Evolutionary conservation across 1,140 invertebrate genomes (phyloP).

Genomic region (Drosophila paulistorum): DNA sequence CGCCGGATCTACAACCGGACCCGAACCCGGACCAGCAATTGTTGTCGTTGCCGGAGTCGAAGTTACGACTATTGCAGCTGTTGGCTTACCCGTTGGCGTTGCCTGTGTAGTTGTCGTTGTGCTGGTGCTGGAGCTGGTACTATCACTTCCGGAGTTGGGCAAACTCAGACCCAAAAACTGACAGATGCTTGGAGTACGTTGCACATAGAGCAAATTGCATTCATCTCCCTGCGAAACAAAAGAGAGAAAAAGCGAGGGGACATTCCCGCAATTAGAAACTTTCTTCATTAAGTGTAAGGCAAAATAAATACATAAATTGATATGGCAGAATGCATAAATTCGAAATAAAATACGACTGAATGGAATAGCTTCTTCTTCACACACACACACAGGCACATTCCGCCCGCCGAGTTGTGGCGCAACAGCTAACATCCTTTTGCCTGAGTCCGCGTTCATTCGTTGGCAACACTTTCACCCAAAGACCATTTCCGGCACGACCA

Average conservation of each 20-base stretch:
- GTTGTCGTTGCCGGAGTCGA: constrained; percentile 26
- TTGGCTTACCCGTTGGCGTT: constrained; percentile 63
- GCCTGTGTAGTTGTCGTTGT: constrained; percentile 33
- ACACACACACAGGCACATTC: neutral
- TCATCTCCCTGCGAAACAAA: constrained; percentile 52
- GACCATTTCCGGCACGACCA: constrained; percentile 72
- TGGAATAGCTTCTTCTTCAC: neutral
- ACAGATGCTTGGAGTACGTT: constrained; percentile 76
- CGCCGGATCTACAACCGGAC: constrained; percentile 34
- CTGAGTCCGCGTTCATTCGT: neutral
- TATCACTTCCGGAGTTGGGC: constrained; percentile 20
- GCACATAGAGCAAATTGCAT: constrained; percentile 75
- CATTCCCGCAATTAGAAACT: constrained; percentile 72
- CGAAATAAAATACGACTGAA: constrained; percentile 37
- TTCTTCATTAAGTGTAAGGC: constrained; percentile 73
- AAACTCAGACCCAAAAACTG: constrained; percentile 65
- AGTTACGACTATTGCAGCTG: constrained; percentile 33
- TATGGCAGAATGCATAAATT: constrained; percentile 68
- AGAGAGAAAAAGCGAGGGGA: neutral
- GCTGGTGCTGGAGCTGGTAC: constrained; percentile 14
- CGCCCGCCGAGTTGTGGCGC: constrained; percentile 53
- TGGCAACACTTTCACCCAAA: constrained; percentile 76
- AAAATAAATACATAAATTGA: constrained; percentile 79
- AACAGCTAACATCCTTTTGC: constrained; percentile 51
- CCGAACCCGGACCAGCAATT: constrained; percentile 30